phyloP scores from a whole-genome alignment of 2,888 invertebrate species.

The Copidosoma aretas region DNA sequence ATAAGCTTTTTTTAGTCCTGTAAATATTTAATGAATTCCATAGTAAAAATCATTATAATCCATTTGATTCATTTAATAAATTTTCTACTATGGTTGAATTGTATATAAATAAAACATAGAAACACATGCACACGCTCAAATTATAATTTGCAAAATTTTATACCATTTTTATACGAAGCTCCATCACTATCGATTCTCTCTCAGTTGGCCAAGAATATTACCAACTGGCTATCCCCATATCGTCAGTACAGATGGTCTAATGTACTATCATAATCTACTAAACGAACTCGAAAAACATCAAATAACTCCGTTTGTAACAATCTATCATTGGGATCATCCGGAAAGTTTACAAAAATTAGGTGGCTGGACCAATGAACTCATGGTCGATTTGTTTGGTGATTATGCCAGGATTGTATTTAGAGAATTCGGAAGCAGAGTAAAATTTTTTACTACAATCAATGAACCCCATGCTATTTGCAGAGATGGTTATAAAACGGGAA shows the following conservation, averaged over 20 bases:
- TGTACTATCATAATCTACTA: conserved; percentile 64
- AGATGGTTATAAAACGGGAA: conserved; percentile 62
- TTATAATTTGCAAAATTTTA: background rate
- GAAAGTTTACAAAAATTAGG: conserved; percentile 68
- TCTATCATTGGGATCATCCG: conserved; percentile 75
- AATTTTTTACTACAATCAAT: conserved; percentile 78
- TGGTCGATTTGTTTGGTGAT: conserved; percentile 68
- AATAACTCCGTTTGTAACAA: conserved; percentile 69
- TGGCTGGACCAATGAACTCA: conserved; percentile 70
- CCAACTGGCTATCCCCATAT: conserved; percentile 60
- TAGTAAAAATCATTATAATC: too few species aligned
- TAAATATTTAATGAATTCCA: too few species aligned
- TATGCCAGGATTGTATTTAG: conserved; percentile 67
- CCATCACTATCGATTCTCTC: conserved; percentile 58
- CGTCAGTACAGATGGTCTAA: conserved; percentile 60
- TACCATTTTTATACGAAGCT: conserved; percentile 47
- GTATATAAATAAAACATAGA: too few species aligned
- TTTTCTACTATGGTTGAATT: too few species aligned
- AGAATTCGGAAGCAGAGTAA: conserved; percentile 66
- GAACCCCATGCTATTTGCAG: conserved; percentile 71
- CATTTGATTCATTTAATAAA: too few species aligned
- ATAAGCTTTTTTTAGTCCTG: too few species aligned
- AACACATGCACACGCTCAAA: too few species aligned
- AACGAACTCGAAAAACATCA: conserved; percentile 65
- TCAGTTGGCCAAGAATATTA: conserved; percentile 64